Evolutionary conservation across 2,797 vertebrate genomes (phyloP).

Genomic region (Rhynchotus rufescens): DNA sequence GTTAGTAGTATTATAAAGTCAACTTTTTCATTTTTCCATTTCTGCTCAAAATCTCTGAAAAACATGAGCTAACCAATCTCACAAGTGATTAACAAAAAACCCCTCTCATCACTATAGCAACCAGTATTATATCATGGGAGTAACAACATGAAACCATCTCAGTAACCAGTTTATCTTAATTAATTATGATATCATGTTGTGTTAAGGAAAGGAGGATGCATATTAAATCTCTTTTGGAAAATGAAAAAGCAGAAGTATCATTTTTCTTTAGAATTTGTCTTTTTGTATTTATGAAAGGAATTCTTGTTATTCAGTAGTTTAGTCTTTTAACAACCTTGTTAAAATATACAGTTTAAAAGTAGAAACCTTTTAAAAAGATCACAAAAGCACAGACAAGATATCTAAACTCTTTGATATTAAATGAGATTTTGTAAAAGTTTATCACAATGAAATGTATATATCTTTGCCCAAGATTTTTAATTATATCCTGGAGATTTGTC

Average conservation of each 20-base stretch:
- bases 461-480: neutral
- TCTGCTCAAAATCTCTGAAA: slow-evolving; percentile 72
- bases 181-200: slow-evolving; percentile 83
- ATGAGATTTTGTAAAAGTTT: neutral
- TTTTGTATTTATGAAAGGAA: slow-evolving; percentile 17
- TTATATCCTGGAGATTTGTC: neutral
- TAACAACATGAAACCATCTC: slow-evolving; percentile 81
- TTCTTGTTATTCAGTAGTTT: slow-evolving; percentile 33
- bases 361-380: neutral
- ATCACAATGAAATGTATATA: neutral
- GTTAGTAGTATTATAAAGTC: slow-evolving; percentile 40
- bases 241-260: slow-evolving; percentile 30
- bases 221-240: slow-evolving; percentile 62
- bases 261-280: slow-evolving; percentile 39
- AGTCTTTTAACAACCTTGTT: slow-evolving; percentile 27
- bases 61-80: slow-evolving; percentile 76
- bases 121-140: slow-evolving; percentile 83
- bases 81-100: slow-evolving; percentile 82
- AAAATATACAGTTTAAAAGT: slow-evolving; percentile 39
- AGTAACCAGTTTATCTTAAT: slow-evolving; percentile 84
- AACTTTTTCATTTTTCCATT: slow-evolving; percentile 43
- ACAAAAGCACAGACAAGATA: neutral
- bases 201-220: slow-evolving; percentile 74
- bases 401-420: neutral
- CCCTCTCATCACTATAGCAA: slow-evolving; percentile 84